A percentile compares a stretch with the other conserved stretches of the same genome.
These are phyloP conservation scores for Oligia fasciuncula DNA, from an alignment of 2,888 invertebrate species.

Conservation along the genomic window DNA sequence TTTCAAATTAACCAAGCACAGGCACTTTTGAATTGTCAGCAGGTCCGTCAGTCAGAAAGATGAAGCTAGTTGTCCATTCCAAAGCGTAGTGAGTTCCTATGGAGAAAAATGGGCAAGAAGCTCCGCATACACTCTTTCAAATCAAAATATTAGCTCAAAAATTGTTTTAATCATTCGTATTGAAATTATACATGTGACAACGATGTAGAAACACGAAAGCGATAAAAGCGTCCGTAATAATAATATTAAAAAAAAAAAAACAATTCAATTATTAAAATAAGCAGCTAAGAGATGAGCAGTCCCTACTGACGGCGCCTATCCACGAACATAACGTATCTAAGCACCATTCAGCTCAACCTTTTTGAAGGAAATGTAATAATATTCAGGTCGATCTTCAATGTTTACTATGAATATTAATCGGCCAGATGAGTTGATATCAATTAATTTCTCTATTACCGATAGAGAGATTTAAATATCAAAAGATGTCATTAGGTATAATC, in stretches of 20 bases:
- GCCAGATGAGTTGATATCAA: not conserved
- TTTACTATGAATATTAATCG: not conserved
- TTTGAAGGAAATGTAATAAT: not conserved
- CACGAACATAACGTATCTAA: not conserved
- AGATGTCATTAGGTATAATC: not conserved
- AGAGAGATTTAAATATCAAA: conserved; percentile 16
- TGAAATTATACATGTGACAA: not conserved
- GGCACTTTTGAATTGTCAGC: not conserved
- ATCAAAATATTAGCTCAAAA: not conserved
- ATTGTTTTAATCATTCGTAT: not conserved
- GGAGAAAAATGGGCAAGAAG: not conserved
- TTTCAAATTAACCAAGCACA: not conserved
- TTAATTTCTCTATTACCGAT: not conserved
- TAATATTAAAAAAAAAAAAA: not conserved
- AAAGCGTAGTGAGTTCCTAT: not conserved
- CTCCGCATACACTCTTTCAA: not conserved
- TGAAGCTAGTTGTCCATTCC: not conserved
- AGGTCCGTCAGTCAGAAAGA: not conserved
- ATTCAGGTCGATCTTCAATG: not conserved
- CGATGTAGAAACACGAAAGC: not conserved
- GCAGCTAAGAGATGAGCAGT: not conserved
- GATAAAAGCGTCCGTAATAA: not conserved
- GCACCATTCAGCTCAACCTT: not conserved
- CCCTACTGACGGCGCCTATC: not conserved
- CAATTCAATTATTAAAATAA: not conserved